These are phyloP conservation scores for Sphaeridia pumilis DNA, from an alignment of 2,888 invertebrate genomes.

Conservation along the genomic window DNA sequence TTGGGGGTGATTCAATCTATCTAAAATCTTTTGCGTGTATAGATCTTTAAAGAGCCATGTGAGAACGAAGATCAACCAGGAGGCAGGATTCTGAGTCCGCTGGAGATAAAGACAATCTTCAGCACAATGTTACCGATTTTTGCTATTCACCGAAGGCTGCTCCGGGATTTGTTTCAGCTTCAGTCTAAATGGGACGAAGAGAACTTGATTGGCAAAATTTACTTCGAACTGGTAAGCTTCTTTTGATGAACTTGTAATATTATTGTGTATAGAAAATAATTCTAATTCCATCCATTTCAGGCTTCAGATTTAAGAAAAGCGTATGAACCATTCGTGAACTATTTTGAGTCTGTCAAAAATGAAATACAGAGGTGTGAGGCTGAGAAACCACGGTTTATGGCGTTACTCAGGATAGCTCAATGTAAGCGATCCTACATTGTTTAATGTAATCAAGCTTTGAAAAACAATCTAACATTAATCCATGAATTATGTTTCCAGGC, in stretches of 20 bases:
- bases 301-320: slow-evolving; percentile 79
- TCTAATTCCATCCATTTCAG: slow-evolving; percentile 38
- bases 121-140: slow-evolving; percentile 90
- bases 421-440: too few species aligned
- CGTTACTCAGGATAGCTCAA: slow-evolving; percentile 91
- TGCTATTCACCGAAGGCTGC: slow-evolving; percentile 73
- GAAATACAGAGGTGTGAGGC: slow-evolving; percentile 81
- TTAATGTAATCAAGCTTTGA: too few species aligned
- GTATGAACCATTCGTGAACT: slow-evolving; percentile 97
- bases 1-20: too few species aligned
- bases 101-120: slow-evolving; percentile 89
- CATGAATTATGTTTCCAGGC: slow-evolving; percentile 16
- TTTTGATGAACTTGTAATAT: not conserved
- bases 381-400: slow-evolving; percentile 91
- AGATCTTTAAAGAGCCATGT: slow-evolving; percentile 88
- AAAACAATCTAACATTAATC: too few species aligned
- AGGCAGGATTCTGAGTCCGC: slow-evolving; percentile 68
- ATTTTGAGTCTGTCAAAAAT: slow-evolving; percentile 93
- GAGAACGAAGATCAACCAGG: slow-evolving; percentile 75
- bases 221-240: slow-evolving; percentile 61
- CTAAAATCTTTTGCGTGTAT: slow-evolving; percentile 37
- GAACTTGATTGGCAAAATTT: slow-evolving; percentile 71
- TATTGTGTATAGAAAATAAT: not conserved
- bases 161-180: slow-evolving; percentile 51
- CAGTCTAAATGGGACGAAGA: slow-evolving; percentile 79